Evolutionary conservation across 2,888 invertebrate genomes (phyloP).

Genomic region (Drosophila buzzatii): DNA sequence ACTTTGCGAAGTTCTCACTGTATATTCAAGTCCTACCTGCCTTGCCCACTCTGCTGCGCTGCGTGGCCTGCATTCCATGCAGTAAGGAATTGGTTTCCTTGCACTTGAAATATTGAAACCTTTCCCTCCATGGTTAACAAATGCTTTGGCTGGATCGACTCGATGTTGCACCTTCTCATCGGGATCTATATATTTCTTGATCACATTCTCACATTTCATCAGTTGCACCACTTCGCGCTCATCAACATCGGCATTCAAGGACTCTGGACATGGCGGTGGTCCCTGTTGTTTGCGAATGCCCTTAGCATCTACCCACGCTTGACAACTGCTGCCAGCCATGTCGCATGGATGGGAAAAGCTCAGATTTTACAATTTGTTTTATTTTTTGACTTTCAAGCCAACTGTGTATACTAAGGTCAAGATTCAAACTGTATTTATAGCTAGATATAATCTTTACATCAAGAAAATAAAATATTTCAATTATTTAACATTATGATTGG

Average conservation of each 20-base stretch:
- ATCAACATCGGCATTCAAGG: not conserved
- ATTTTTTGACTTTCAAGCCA: constrained; percentile 13
- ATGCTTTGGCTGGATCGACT: not conserved
- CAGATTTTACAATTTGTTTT: constrained; percentile 1
- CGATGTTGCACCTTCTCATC: not conserved
- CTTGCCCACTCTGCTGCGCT: not conserved
- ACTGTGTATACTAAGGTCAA: not conserved
- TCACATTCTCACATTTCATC: not conserved
- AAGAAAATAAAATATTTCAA: too few relatives aligned
- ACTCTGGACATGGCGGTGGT: not conserved
- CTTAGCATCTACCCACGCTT: constrained; percentile 5
- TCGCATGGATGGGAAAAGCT: not conserved
- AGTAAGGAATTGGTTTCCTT: not conserved
- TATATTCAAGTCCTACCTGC: not conserved
- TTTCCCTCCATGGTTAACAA: not conserved
- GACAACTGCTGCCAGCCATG: constrained; percentile 52
- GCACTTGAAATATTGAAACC: not conserved
- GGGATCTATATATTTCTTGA: not conserved
- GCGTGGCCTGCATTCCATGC: not conserved
- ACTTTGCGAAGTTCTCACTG: not conserved
- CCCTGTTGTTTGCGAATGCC: not conserved
- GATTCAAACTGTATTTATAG: not conserved
- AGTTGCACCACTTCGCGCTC: not conserved
- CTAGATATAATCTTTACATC: too few relatives aligned
- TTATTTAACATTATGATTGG: not conserved